These are phyloP conservation scores for Limnothrissa miodon DNA, from an alignment of 2,113 vertebrate species.

Conservation along the genomic window DNA sequence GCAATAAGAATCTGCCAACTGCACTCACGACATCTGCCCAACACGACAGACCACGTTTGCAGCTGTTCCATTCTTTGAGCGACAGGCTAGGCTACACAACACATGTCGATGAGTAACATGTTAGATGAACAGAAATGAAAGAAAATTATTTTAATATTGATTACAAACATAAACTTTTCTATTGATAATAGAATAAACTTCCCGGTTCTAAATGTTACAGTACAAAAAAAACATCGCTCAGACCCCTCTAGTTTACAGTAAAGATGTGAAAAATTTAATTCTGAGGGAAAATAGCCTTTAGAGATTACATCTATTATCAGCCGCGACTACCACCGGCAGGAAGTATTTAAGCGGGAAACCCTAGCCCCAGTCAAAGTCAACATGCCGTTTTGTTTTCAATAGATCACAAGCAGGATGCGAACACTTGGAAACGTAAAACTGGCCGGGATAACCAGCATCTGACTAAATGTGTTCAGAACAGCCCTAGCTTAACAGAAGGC, in stretches of 20 bases:
- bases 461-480: not conserved
- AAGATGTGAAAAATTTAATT: no score
- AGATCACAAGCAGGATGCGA: not conserved
- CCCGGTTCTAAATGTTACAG: no score
- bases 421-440: not conserved
- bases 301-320: not conserved
- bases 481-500: not conserved
- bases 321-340: not conserved
- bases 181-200: no score
- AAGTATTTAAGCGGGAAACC: constrained; percentile 46
- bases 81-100: not conserved
- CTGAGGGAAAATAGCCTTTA: not conserved
- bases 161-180: no score
- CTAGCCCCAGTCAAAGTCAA: not conserved
- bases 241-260: no score
- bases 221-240: no score
- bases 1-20: not conserved
- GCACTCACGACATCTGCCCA: not conserved
- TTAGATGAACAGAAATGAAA: not conserved
- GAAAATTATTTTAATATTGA: no score
- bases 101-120: no score
- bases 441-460: not conserved
- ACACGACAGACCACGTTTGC: not conserved
- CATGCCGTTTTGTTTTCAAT: constrained; percentile 29
- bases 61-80: not conserved